phyloP scores from a whole-genome alignment of 2,113 vertebrate genomes.

The Zosterops japonicus region DNA sequence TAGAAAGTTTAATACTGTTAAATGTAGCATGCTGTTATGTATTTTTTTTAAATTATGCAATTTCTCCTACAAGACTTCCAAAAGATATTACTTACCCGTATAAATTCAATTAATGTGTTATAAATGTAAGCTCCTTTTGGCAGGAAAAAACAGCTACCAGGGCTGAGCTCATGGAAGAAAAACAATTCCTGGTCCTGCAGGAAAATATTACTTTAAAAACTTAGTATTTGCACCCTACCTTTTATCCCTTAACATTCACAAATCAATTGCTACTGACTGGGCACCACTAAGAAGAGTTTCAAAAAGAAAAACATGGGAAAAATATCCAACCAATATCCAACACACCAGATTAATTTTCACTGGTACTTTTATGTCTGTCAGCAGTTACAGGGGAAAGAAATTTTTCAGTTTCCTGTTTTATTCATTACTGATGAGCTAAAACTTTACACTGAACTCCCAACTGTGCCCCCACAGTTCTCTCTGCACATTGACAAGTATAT shows the following conservation, averaged over 20 bases:
- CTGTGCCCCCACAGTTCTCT: background rate
- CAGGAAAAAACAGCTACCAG: slow-evolving; percentile 97
- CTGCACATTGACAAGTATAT: background rate
- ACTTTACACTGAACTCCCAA: background rate
- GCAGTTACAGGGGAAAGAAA: background rate
- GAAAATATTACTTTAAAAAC: slow-evolving; percentile 67
- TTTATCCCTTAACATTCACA: background rate
- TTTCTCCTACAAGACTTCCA: background rate
- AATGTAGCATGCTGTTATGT: rapidly evolving
- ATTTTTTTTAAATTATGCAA: background rate
- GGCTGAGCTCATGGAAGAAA: slow-evolving; percentile 98
- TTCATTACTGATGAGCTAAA: background rate
- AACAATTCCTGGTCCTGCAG: slow-evolving; percentile 95
- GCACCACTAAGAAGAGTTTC: background rate
- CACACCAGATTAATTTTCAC: background rate
- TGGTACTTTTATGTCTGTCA: background rate
- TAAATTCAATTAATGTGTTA: slow-evolving; percentile 89
- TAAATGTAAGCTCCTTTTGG: slow-evolving; percentile 96
- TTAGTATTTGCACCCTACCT: slow-evolving; percentile 65
- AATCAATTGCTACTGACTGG: background rate
- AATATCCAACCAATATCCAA: background rate
- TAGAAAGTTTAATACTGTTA: background rate
- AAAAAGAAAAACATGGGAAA: background rate
- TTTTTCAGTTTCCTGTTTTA: background rate
- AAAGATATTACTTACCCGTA: slow-evolving; percentile 82